Evolutionary conservation across 2,113 vertebrate genomes (phyloP), one percentile per base, ranked within the genome.

Genomic region (Regulus satrapa): DNA sequence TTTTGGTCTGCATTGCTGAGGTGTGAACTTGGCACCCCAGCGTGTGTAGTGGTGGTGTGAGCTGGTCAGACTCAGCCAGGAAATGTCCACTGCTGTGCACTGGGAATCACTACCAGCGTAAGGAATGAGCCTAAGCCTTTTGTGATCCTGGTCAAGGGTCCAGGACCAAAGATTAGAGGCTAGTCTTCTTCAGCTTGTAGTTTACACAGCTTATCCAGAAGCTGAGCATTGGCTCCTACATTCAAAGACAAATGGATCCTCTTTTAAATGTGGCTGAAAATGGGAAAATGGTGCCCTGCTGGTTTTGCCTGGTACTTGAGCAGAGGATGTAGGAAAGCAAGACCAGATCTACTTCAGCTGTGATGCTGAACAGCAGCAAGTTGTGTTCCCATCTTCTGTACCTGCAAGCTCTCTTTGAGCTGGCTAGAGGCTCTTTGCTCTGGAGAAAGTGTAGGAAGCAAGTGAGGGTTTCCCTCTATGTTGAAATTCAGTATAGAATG

Each of bases 31-130:
- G 62, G 21, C 36, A 14, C 19, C 36, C 8, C 21, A 28, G 14
- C 13, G 32, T 16, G 3, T 13, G 23, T 26, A 38, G 36, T 0
- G 0, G 20, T 67, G 59, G 16, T 38, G 21, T 18, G 64, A 40
- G 3, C 2, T 40, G 31, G 28, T 31, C n/a, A 68, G 46, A 9
- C 14, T 75, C 4, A 46, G 32, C 45, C 54, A 19, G 32, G 24
- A 34, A 81, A 38, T 24, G 25, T 40, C 18, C 0, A 0, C 34
- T 62, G 29, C 49, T 18, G 9, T 1, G 3, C 8, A 0, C 54
- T 77, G 6, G 49, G 32, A 58, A 29, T 66, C 0, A 0, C 51
- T 66, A 25, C 32, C 36, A n/a, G 31, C 0, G 0, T 20, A 7
- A 56, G 32, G 24, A 49, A 28, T 11, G 46, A 45, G 10, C 16